Percentiles rank a stretch among this genome's conserved stretches.
These are phyloP conservation scores for Metridium senile DNA, from an alignment of 92 coral and sea anemone species.

Conservation along the genomic window DNA sequence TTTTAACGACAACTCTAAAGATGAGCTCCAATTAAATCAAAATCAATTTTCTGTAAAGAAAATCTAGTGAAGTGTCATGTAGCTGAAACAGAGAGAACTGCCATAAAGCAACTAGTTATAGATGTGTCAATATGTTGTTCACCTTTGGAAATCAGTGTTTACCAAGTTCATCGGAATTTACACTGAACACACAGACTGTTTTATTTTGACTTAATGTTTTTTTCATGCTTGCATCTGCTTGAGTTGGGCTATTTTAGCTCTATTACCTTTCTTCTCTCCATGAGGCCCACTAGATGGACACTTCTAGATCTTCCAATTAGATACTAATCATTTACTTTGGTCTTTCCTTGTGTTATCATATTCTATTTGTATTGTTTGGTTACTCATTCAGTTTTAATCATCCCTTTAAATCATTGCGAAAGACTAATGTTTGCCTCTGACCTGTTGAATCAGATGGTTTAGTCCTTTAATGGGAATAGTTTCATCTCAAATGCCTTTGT, in stretches of 20 bases:
- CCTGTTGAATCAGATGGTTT: constrained; percentile 25
- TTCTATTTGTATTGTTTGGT: not conserved
- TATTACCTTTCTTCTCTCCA: not conserved
- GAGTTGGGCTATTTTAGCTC: not conserved
- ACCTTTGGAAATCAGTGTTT: constrained; percentile 15
- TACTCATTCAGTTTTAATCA: not conserved
- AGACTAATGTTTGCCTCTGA: constrained; percentile 13
- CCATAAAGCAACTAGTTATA: not conserved
- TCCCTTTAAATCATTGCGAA: not conserved
- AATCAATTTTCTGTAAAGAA: not conserved
- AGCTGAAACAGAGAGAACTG: constrained; percentile 3
- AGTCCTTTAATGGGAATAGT: constrained; percentile 28
- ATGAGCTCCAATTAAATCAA: no score
- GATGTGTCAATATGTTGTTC: constrained; percentile 15
- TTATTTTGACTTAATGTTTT: not conserved
- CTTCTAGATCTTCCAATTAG: constrained; percentile 10
- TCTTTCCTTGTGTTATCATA: not conserved
- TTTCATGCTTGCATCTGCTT: not conserved
- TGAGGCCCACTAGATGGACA: not conserved
- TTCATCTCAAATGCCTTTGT: constrained; percentile 3
- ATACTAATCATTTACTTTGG: constrained; percentile 1
- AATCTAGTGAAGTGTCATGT: not conserved
- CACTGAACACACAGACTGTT: constrained; percentile 4
- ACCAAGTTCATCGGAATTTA: constrained; percentile 13
- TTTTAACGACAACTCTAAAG: not conserved